phyloP scores from a whole-genome alignment of 35 echinoderm and acorn worm species.

The Anneissia japonica region DNA sequence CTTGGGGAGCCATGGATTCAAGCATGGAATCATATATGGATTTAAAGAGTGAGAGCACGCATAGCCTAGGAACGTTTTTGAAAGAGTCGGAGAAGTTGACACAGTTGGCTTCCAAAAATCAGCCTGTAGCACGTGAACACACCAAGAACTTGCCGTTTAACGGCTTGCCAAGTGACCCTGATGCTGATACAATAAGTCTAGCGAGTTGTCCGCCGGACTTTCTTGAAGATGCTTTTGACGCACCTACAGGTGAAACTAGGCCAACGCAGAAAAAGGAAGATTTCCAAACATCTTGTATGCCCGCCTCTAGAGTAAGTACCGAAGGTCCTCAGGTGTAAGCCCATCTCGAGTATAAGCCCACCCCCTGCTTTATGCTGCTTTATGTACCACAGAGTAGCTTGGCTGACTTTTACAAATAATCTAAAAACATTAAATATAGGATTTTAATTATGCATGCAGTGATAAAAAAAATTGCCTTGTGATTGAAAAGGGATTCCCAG shows the following conservation, averaged over 20 bases:
- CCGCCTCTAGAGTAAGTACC: neutral
- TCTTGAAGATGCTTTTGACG: neutral
- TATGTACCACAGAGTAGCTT: no score
- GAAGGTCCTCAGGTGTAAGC: no score
- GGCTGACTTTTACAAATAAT: no score
- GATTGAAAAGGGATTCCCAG: no score
- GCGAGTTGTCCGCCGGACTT: neutral
- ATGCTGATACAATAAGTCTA: neutral
- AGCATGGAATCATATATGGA: neutral
- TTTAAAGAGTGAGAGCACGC: neutral
- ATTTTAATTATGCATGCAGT: no score
- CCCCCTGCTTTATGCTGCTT: no score
- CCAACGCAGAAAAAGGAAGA: neutral
- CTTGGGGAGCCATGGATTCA: neutral
- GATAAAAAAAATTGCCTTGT: no score
- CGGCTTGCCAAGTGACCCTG: neutral
- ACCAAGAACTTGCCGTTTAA: neutral
- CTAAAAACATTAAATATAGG: no score
- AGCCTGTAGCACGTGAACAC: neutral
- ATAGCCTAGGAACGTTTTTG: neutral
- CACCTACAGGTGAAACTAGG: neutral
- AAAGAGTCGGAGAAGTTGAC: neutral
- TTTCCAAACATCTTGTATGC: neutral
- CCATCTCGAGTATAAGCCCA: no score
- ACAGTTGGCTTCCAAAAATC: neutral